phyloP scores from a whole-genome alignment of 2,113 vertebrate genomes.

The Triplophysa siluroides region DNA sequence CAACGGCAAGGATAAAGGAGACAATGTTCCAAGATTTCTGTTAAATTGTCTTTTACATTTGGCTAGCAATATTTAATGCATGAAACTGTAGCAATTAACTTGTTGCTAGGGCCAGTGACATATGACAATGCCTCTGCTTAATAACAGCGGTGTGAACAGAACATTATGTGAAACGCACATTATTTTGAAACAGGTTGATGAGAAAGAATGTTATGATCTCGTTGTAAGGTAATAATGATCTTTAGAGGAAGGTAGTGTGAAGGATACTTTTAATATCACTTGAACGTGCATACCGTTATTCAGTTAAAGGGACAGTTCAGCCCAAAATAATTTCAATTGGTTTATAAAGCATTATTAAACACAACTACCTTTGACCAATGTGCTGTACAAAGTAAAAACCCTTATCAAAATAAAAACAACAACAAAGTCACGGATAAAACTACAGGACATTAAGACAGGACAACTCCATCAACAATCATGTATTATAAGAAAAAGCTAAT shows the following conservation, averaged over 20 bases:
- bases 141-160: background rate
- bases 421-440: too few relatives aligned
- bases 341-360: too few relatives aligned
- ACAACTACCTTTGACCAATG: too few relatives aligned
- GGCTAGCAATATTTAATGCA: background rate
- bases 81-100: background rate
- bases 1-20: background rate
- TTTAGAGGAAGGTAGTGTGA: background rate
- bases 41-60: background rate
- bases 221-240: background rate
- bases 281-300: background rate
- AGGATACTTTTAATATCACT: background rate
- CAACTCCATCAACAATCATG: too few relatives aligned
- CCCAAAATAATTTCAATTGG: too few relatives aligned
- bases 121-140: background rate
- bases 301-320: background rate
- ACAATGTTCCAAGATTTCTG: background rate
- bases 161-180: background rate
- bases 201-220: background rate
- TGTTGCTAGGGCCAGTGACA: background rate
- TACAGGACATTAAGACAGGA: too few relatives aligned
- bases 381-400: too few relatives aligned
- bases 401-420: too few relatives aligned
- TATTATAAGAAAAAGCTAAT: too few relatives aligned
- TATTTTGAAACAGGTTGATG: background rate